Conservation (phyloP, 2,888 invertebrate species). For the Cheilosia variabilis region DNA sequence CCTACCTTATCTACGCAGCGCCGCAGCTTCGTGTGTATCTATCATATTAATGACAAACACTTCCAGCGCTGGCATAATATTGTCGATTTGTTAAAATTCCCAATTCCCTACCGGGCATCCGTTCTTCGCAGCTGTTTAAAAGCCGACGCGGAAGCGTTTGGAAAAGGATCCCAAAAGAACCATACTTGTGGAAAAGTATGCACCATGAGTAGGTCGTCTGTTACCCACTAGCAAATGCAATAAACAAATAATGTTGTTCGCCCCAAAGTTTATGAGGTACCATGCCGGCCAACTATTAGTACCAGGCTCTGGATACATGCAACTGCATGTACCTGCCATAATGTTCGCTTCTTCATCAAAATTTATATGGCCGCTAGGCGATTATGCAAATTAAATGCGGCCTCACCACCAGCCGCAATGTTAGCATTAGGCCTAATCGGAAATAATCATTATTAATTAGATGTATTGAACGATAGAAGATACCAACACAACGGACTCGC, state of each 20-base stretch:
- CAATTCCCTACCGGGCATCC: conserved; percentile 16
- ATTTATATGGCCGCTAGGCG: conserved; percentile 44
- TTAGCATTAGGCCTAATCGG: conserved; percentile 65
- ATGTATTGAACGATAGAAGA: conserved; percentile 56
- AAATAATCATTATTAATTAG: conserved; percentile 74
- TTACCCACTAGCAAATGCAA: conserved; percentile 55
- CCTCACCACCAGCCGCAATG: conserved; percentile 41
- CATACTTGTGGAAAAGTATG: conserved; percentile 2
- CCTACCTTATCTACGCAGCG: background rate
- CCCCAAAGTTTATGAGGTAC: conserved; percentile 24
- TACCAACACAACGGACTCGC: conserved; percentile 23
- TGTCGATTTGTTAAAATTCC: conserved; percentile 27
- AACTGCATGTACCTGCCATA: conserved; percentile 35
- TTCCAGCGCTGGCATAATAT: conserved; percentile 59
- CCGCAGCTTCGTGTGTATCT: conserved; percentile 4
- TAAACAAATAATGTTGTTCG: conserved; percentile 59
- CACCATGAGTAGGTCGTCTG: conserved; percentile 12
- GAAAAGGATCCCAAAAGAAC: conserved; percentile 47
- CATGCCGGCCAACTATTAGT: conserved; percentile 4
- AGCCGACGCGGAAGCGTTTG: conserved; percentile 58
- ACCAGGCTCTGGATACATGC: conserved; percentile 23
- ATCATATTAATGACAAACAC: conserved; percentile 64
- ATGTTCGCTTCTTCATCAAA: conserved; percentile 67
- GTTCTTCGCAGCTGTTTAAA: background rate
- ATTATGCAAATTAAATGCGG: conserved; percentile 71